Conservation (phyloP, 2,113 vertebrate species). For the Tenrec ecaudatus region DNA sequence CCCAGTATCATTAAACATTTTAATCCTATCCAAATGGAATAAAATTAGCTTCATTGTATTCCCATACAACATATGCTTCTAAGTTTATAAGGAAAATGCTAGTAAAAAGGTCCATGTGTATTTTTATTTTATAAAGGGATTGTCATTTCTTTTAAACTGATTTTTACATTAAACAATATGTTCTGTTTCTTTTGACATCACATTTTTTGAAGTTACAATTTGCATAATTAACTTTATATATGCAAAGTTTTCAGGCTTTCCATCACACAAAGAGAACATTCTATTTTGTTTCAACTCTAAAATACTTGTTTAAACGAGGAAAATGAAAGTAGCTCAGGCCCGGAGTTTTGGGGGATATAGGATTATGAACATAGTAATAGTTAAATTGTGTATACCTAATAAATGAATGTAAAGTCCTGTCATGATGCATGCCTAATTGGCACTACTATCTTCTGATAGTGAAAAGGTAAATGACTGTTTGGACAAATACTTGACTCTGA, state of each 20-base stretch:
- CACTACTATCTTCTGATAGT: neutral
- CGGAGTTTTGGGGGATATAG: slow-evolving; percentile 52
- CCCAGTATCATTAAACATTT: neutral
- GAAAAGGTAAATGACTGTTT: neutral
- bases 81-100: neutral
- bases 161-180: slow-evolving; percentile 2
- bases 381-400: slow-evolving; percentile 24
- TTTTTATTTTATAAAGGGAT: slow-evolving; percentile 24
- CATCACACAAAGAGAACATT: neutral
- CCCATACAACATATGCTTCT: neutral
- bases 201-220: slow-evolving; percentile 39
- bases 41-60: neutral
- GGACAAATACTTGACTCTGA: slow-evolving; percentile 53
- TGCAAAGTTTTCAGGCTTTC: neutral
- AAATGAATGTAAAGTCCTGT: slow-evolving; percentile 11
- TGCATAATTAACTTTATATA: slow-evolving; percentile 61
- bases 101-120: neutral
- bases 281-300: slow-evolving; percentile 11
- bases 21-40: neutral
- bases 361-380: neutral
- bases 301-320: slow-evolving; percentile 67
- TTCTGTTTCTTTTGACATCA: slow-evolving; percentile 41
- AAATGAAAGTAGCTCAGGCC: slow-evolving; percentile 53
- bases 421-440: rapidly evolving
- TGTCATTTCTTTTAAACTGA: neutral